Base-by-base conservation (phyloP, 2,113 vertebrate genomes). In the Cynocephalus volans region DNA sequence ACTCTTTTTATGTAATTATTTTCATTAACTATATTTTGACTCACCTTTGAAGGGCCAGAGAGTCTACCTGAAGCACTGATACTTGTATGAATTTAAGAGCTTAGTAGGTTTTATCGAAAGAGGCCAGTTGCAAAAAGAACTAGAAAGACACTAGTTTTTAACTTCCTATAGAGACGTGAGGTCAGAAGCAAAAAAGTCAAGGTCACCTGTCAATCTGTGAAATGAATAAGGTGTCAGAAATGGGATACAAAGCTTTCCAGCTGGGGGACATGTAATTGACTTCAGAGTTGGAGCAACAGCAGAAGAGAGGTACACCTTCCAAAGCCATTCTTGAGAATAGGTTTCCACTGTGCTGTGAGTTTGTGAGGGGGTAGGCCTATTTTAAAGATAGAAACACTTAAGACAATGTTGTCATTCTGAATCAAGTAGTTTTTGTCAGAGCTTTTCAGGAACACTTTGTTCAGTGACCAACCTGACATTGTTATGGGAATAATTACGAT, bases 401-500 rank as follows among this genome's bases (percentile, higher is more conserved):
- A 58, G 17, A 7, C 1, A 13, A 1, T 3, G 11, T n/a, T 65
- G 28, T 36, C 56, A 73, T 90, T 48, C 45, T 0, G 56, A 90
- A 50, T 50, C 31, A 85, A 76, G 18, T 79, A 8, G 58, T 28
- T 87, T 95, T 88, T 97, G 62, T 36, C 89, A 97, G 97, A 96
- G 97, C 84, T 82, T 96, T 84, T 97, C 90, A 93, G 97, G 93
- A 93, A 93, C 48, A 6, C 19, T 94, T 73, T 97, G 82, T 72
- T 96, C 95, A 97, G 75, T 60, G 86, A 95, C 80, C 92, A 90
- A 96, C 88, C 96, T 97, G 82, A 88, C 41, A 0, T 90, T 96
- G 95, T 85, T 95, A 11, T 23, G 95, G 90, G 94, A 98, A 97
- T 97, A 98, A 98, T 96, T 97, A 97, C 92, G 52, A 95, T 95